Evolutionary conservation across 2,888 invertebrate species (phyloP).

Genomic region (Adelognathus sp.): DNA sequence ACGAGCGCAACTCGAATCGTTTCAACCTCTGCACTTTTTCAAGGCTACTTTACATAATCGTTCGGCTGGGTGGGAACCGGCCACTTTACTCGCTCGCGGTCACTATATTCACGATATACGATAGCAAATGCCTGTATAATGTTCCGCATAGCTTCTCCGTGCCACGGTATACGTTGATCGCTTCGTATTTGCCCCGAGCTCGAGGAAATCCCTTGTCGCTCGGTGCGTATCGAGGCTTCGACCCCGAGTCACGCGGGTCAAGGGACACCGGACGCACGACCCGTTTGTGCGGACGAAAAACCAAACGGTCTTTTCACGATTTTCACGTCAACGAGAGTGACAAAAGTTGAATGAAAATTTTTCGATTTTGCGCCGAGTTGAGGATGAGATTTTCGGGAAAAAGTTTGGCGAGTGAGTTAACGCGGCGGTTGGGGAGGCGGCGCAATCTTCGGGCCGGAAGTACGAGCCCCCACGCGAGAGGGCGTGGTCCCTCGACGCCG

Average conservation of each 20-base stretch:
- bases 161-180: background rate
- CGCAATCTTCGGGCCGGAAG: slow-evolving; percentile 73
- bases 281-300: background rate
- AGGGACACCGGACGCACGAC: slow-evolving; percentile 34
- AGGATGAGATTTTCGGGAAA: background rate
- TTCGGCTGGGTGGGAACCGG: slow-evolving; percentile 47
- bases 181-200: slow-evolving; percentile 3
- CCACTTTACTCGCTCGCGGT: slow-evolving; percentile 52
- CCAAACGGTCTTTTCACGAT: background rate
- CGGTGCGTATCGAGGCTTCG: slow-evolving; percentile 8
- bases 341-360: slow-evolving; percentile 10
- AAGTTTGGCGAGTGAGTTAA: slow-evolving; percentile 24
- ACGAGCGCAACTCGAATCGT: slow-evolving; percentile 48
- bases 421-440: slow-evolving; percentile 19
- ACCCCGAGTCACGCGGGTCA: slow-evolving; percentile 32
- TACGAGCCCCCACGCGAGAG: slow-evolving; percentile 71
- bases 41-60: slow-evolving; percentile 73
- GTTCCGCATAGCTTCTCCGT: no score
- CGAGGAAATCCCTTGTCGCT: slow-evolving; percentile 39
- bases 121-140: slow-evolving; percentile 20
- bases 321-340: background rate
- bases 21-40: slow-evolving; percentile 69
- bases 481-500: slow-evolving; percentile 71
- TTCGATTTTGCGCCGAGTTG: background rate
- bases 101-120: slow-evolving; percentile 31